Percentiles rank a stretch among this genome's conserved stretches.
Conservation (phyloP, 2,797 vertebrate species). For the Xenops minutus region DNA sequence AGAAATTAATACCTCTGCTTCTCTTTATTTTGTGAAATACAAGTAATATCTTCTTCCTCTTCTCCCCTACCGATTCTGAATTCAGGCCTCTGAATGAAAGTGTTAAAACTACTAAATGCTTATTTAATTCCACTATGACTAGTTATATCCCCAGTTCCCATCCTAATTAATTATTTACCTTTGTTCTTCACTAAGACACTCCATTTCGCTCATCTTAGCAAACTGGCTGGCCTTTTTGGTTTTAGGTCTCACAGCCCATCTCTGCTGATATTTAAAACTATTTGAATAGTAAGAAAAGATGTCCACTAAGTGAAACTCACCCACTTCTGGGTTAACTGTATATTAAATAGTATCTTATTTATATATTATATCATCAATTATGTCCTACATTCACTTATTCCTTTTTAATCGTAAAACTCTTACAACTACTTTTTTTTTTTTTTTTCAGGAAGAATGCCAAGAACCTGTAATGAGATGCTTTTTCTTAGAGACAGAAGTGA, state of each 20-base stretch:
- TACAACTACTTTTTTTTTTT: neutral
- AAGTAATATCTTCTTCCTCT: neutral
- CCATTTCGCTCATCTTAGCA: neutral
- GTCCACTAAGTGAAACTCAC: neutral
- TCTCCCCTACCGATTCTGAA: neutral
- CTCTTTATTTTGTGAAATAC: neutral
- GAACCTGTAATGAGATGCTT: constrained; percentile 72
- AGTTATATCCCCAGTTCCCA: neutral
- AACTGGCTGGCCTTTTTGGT: neutral
- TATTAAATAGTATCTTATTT: neutral
- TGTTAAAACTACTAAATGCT: neutral
- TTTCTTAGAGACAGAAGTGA: constrained; percentile 69
- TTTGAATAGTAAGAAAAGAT: neutral
- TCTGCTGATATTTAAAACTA: neutral
- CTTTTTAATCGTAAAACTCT: neutral
- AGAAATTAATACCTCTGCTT: neutral
- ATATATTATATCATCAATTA: neutral
- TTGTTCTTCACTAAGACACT: neutral
- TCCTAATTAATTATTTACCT: neutral
- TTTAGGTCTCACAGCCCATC: neutral
- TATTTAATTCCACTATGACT: neutral
- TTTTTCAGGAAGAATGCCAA: constrained; percentile 64
- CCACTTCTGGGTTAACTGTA: neutral
- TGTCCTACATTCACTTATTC: neutral
- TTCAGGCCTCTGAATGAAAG: neutral